Evolutionary conservation across 2,888 invertebrate genomes (phyloP).

Genomic region (Cantharis rufa): DNA sequence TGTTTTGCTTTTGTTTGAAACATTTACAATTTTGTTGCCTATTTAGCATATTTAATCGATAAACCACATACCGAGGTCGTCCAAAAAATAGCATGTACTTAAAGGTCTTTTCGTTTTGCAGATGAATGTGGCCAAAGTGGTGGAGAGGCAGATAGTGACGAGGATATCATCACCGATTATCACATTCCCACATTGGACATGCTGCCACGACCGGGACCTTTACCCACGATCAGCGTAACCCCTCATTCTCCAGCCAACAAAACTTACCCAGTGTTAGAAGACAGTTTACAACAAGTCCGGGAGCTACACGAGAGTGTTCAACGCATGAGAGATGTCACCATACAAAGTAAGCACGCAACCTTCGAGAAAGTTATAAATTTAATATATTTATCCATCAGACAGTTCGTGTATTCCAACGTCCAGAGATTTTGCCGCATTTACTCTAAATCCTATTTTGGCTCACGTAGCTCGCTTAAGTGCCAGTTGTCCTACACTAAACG

Average conservation of each 20-base stretch:
- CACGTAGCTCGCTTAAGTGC: constrained; percentile 66
- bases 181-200: constrained; percentile 51
- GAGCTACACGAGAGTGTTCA: constrained; percentile 77
- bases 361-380: not conserved
- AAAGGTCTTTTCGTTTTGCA: constrained; percentile 42
- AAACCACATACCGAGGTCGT: not conserved
- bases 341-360: constrained; percentile 46
- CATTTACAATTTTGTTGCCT: constrained; percentile 8
- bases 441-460: constrained; percentile 52
- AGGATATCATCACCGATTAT: constrained; percentile 80
- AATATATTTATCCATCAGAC: constrained; percentile 15
- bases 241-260: constrained; percentile 83
- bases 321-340: constrained; percentile 72
- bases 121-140: constrained; percentile 73
- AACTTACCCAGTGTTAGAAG: constrained; percentile 70
- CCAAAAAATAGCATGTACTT: no score
- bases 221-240: constrained; percentile 85
- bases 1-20: not conserved
- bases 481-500: constrained; percentile 74
- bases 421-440: constrained; percentile 49
- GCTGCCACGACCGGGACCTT: constrained; percentile 53
- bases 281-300: constrained; percentile 75
- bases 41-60: not conserved
- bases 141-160: constrained; percentile 76
- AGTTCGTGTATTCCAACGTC: constrained; percentile 39